Base-by-base conservation (phyloP, 2,888 invertebrate species). In the Eumacrocentrus americanus region DNA sequence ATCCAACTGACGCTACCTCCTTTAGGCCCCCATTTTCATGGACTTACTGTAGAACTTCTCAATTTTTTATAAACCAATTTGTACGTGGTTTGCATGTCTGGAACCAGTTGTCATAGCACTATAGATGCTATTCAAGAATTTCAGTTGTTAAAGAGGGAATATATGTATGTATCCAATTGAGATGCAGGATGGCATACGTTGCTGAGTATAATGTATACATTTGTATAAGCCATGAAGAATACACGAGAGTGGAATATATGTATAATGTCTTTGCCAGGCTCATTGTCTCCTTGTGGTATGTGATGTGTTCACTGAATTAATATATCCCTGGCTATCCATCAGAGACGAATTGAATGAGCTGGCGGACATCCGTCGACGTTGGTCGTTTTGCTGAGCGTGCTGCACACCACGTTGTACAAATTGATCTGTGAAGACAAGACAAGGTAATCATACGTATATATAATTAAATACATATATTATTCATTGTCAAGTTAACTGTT, bases 231-330 rank as follows among this genome's bases (percentile, higher is more conserved):
- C 38, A 25, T 22, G 23, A 20, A n/a, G 25, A 47, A 53, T 40
- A 12, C 37, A 53, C 52, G 52, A 53, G 52, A 12, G 23, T 22
- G 14, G 52, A 53, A 53, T 53, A 12, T 22, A 40, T 53, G 40
- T 29, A 53, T 53, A 22, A 20, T 12, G 18, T n/a, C n/a, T n/a
- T n/a, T n/a, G n/a, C n/a, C n/a, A 20, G 37, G 20, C 16, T 23
- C 12, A 14, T 22, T 22, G 38, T 20, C 52, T 22, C 6, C 16
- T 23, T 12, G n/a, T n/a, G n/a, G n/a, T n/a, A 29, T 53, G 52
- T 38, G 40, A 23, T 42, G 25, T 6, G 9, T 25, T 40, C 52
- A 37, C 20, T 29, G 20, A 37, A 18, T 16, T 51, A 51, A 51
- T 48, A n/a, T 48, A 34, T 29, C 6, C 16, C 16, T 16, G 4